Evolutionary conservation across 2,888 invertebrate genomes (phyloP).

Genomic region (Thyatira batis): DNA sequence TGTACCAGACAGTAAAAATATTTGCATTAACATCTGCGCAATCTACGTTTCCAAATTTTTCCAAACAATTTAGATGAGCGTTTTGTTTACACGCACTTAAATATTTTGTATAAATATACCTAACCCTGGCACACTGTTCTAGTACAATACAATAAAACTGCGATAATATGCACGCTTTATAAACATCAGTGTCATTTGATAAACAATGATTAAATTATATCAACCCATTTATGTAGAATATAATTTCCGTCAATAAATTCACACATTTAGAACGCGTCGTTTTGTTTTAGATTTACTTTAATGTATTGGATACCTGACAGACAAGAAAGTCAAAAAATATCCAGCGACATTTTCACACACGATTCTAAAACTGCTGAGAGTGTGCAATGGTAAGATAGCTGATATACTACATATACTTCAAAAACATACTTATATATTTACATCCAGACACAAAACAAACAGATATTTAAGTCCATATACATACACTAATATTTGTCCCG

Average conservation of each 20-base stretch:
- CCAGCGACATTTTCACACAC: too few relatives aligned
- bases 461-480: too few relatives aligned
- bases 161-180: background rate
- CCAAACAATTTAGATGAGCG: background rate
- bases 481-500: too few relatives aligned
- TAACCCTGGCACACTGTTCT: background rate
- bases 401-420: too few relatives aligned
- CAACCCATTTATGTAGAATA: background rate
- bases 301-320: too few relatives aligned
- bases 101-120: background rate
- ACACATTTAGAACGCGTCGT: background rate
- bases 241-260: background rate
- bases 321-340: too few relatives aligned
- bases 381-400: too few relatives aligned
- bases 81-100: background rate
- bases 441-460: too few relatives aligned
- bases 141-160: background rate
- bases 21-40: background rate
- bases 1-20: too few relatives aligned
- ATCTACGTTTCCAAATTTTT: background rate
- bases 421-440: too few relatives aligned
- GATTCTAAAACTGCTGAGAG: too few relatives aligned
- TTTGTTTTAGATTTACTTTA: background rate
- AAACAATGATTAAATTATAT: background rate
- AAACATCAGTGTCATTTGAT: background rate